Conservation (phyloP, 64 coral and sea anemone genomes). For the Dendronephthya gigantea region DNA sequence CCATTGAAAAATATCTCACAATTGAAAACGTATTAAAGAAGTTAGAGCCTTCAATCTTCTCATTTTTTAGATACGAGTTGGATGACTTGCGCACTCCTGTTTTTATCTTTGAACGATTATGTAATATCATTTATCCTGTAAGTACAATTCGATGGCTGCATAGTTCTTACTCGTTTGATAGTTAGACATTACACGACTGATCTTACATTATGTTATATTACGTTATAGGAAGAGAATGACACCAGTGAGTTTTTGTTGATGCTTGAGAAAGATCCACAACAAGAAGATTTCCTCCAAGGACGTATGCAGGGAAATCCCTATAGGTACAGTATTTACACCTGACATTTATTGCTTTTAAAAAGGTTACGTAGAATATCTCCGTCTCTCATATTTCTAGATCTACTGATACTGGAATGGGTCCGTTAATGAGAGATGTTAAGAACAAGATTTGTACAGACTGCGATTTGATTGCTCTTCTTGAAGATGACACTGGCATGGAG, state of each 20-base stretch:
- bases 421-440: conserved; percentile 93
- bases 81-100: conserved; percentile 95
- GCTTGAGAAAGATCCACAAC: conserved; percentile 87
- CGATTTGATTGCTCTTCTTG: conserved; percentile 79
- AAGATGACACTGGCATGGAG: conserved; percentile 99
- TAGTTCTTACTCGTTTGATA: not conserved
- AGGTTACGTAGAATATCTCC: not conserved
- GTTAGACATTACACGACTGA: not conserved
- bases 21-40: too few species aligned
- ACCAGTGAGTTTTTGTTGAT: conserved; percentile 89
- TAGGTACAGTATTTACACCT: conserved; percentile 25
- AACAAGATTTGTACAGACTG: conserved; percentile 99
- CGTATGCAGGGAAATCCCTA: conserved; percentile 99
- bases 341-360: not conserved
- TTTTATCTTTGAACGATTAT: conserved; percentile 91
- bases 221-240: conserved; percentile 82
- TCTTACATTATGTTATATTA: not conserved
- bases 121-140: conserved; percentile 94
- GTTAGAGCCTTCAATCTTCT: not conserved
- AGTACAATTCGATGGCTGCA: too few species aligned
- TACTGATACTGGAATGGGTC: conserved; percentile 83
- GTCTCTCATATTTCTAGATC: conserved; percentile 39
- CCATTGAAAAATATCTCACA: too few species aligned
- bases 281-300: conserved; percentile 94
- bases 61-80: conserved; percentile 59